These are phyloP conservation scores for Apis dorsata DNA, from an alignment of 1,140 invertebrate genomes.

Conservation along the genomic window DNA sequence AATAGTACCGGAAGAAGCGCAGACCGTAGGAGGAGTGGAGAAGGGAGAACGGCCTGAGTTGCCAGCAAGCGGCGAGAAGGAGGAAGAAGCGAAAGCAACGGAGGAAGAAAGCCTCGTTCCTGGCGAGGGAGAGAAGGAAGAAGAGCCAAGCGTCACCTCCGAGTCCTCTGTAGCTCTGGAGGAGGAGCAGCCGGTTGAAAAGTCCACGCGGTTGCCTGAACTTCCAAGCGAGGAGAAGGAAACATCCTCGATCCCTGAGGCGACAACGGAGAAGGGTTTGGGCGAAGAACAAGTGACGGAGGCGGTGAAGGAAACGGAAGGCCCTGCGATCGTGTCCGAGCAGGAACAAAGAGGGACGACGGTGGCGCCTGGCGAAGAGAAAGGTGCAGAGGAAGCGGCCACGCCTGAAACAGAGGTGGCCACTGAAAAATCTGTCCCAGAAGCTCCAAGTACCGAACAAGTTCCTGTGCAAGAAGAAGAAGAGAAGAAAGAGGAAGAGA, in stretches of 20 bases:
- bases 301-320: background rate
- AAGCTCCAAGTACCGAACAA: conserved; percentile 36
- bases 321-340: background rate
- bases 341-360: conserved; percentile 5
- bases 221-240: conserved; percentile 14
- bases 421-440: background rate
- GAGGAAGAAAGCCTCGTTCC: conserved; percentile 36
- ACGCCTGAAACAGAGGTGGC: conserved; percentile 15
- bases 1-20: conserved; percentile 65
- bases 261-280: background rate
- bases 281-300: conserved; percentile 5
- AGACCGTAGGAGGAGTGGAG: conserved; percentile 77
- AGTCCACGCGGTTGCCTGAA: conserved; percentile 8
- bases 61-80: conserved; percentile 43
- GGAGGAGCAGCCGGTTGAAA: conserved; percentile 5
- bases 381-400: conserved; percentile 24
- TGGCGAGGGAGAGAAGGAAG: background rate
- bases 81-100: conserved; percentile 54
- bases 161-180: conserved; percentile 25
- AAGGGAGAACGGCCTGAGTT: conserved; percentile 27
- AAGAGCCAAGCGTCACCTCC: conserved; percentile 7
- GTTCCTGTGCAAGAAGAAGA: background rate
- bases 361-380: background rate
- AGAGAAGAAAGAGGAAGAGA: background rate
- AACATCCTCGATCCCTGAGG: conserved; percentile 15